Percentiles rank a stretch among this genome's conserved stretches.
phyloP scores from a whole-genome alignment of 2,797 vertebrate species.

The Smutsia gigantea region DNA sequence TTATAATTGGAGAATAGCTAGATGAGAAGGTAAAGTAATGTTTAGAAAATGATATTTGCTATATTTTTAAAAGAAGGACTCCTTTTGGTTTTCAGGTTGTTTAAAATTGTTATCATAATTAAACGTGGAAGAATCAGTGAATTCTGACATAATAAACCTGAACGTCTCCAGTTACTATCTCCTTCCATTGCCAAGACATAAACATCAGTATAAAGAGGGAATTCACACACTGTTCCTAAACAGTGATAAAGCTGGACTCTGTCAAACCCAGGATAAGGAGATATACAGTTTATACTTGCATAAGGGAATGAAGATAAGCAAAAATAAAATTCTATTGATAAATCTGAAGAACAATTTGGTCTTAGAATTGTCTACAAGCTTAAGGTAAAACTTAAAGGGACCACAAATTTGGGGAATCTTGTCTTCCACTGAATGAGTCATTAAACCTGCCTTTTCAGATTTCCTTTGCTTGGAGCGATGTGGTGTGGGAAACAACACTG shows the following conservation, averaged over 20 bases:
- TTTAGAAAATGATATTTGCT: conserved; percentile 29
- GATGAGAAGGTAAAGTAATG: neutral
- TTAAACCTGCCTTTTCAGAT: neutral
- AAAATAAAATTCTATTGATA: conserved; percentile 76
- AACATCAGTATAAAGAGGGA: conserved; percentile 73
- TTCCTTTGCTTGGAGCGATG: conserved; percentile 25
- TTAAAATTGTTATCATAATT: conserved; percentile 48
- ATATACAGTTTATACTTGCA: conserved; percentile 77
- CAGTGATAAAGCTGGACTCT: conserved; percentile 77
- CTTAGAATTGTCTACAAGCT: conserved; percentile 34
- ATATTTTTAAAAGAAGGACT: conserved; percentile 20
- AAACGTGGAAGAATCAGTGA: conserved; percentile 53
- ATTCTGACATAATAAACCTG: conserved; percentile 54
- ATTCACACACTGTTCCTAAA: conserved; percentile 66
- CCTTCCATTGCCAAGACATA: conserved; percentile 72
- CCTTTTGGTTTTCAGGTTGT: conserved; percentile 22
- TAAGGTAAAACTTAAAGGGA: conserved; percentile 10
- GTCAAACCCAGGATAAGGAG: conserved; percentile 75
- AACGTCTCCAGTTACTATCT: conserved; percentile 67
- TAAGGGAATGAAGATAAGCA: conserved; percentile 68
- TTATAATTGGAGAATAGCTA: conserved; percentile 23
- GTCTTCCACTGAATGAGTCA: neutral
- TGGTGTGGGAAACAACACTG: neutral
- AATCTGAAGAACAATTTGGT: conserved; percentile 59
- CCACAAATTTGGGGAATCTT: neutral